Base-by-base conservation (phyloP, 53 echinoderm and acorn worm species). In the Echinometra lucunter region DNA sequence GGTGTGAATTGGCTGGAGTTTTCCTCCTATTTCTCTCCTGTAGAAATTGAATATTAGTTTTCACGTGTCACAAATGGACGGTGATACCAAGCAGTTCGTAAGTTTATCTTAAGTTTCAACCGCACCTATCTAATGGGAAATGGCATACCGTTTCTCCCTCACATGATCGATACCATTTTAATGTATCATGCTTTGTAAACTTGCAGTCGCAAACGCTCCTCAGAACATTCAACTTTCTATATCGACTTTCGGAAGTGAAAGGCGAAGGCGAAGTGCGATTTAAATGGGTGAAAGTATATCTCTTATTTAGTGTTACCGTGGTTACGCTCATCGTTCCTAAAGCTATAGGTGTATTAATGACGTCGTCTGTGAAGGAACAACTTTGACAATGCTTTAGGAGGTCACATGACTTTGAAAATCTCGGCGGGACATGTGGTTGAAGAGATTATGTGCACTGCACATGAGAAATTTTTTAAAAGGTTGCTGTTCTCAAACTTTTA, bases 391-490 rank as follows among this genome's bases (percentile, higher is more conserved):
- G 23, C 42, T 42, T 11, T 21, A 42, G 78, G 19, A 42, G 21
- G 78, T 42, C 78, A 37, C 19, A 28, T 75, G 78, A 78, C 78
- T 16, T 78, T 38, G 78, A 42, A 78, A 78, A 78, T 78, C 19
- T 42, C 21, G 78, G 40, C 40, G 17, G 21, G 42, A 78, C 78
- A 19, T 35, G 78, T 78, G 42, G 78, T 42, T 15, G 78, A 78
- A 19, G 3, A 34, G 30, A 30, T 69, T 1, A 0, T 69, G 32
- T 34, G 40, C 40, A 78, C 42, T n/a, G n/a, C 78, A 3, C 78
- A 12, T 18, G 38, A 78, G 32, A 4, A 69, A 34, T 25, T 63
- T 27, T 63, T 5, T 21, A 60, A 60, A 63, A 63, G 30, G 69
- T 69, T 69, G 69, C 19, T 11, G 69, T 34, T 69, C 12, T 69